These are phyloP conservation scores for Myiotriccus ornatus DNA, from an alignment of 2,797 vertebrate species.

Conservation along the genomic window DNA sequence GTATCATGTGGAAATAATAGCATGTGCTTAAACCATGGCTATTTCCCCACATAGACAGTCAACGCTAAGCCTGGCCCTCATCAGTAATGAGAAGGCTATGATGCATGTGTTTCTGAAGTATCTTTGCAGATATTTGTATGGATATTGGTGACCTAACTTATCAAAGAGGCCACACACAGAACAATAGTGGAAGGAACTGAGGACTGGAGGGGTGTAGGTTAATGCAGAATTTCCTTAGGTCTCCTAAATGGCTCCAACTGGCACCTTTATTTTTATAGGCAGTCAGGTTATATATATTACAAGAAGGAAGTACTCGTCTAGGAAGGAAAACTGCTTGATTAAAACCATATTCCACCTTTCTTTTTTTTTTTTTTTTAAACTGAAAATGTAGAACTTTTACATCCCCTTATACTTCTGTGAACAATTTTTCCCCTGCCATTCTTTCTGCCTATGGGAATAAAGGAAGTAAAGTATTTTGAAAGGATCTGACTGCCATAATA, in stretches of 20 bases:
- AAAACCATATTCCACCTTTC: constrained; percentile 64
- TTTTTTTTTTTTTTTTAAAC: not conserved
- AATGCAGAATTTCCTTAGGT: constrained; percentile 69
- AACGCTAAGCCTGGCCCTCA: not conserved
- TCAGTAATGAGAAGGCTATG: not conserved
- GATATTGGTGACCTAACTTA: not conserved
- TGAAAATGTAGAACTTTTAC: constrained; percentile 59
- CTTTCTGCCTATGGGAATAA: constrained; percentile 67
- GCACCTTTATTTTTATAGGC: constrained; percentile 70
- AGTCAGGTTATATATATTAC: constrained; percentile 70
- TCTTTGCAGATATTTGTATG: not conserved
- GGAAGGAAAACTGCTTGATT: constrained; percentile 67
- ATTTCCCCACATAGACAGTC: not conserved
- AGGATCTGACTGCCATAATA: constrained; percentile 56
- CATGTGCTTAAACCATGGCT: not conserved
- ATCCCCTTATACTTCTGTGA: constrained; percentile 51
- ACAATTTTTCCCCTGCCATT: constrained; percentile 65
- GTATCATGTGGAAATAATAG: not conserved
- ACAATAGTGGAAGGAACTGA: constrained; percentile 21
- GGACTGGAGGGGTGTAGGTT: constrained; percentile 47
- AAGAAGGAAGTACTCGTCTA: constrained; percentile 66
- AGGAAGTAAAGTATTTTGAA: constrained; percentile 67
- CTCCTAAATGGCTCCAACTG: constrained; percentile 58
- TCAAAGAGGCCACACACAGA: constrained; percentile 58
- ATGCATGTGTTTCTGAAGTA: not conserved